A percentile compares a stretch with the other conserved stretches of the same genome.
Evolutionary conservation across 2,797 vertebrate genomes (phyloP).

Genomic region (Echiichthys vipera): DNA sequence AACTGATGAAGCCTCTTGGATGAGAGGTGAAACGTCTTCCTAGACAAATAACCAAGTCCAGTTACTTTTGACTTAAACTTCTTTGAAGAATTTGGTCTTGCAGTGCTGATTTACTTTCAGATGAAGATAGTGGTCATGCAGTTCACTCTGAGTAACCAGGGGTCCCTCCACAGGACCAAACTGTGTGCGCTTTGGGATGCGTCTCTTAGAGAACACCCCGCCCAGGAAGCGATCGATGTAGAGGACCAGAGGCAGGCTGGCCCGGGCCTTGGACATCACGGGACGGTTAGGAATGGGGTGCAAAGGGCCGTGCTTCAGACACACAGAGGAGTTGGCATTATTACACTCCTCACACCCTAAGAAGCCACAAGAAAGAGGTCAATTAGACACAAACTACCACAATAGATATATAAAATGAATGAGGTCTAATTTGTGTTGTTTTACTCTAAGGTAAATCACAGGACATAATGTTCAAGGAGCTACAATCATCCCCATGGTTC

Average conservation of each 20-base stretch:
- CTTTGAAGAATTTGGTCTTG: too few species aligned
- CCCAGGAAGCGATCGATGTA: constrained; percentile 95
- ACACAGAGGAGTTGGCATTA: constrained; percentile 89
- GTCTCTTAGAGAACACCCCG: constrained; percentile 95
- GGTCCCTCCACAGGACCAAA: constrained; percentile 97
- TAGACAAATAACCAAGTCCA: too few species aligned
- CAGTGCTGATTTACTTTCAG: constrained; percentile 89
- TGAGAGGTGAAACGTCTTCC: too few species aligned
- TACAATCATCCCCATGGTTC: background rate
- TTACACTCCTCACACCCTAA: constrained; percentile 99
- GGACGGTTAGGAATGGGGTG: constrained; percentile 96
- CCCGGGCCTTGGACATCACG: constrained; percentile 92
- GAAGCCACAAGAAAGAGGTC: background rate
- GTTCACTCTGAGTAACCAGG: constrained; percentile 88
- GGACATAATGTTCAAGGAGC: background rate
- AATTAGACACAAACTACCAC: background rate
- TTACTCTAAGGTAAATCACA: background rate
- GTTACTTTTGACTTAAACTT: too few species aligned
- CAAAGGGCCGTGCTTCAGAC: constrained; percentile 92
- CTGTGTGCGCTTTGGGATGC: constrained; percentile 96
- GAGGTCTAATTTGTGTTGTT: background rate
- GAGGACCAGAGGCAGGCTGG: constrained; percentile 94
- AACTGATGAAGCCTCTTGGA: too few species aligned
- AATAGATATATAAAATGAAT: background rate
- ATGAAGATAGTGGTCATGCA: constrained; percentile 93